These are phyloP conservation scores for Plagodis dolabraria DNA, from an alignment of 2,888 invertebrate species.

Conservation along the genomic window DNA sequence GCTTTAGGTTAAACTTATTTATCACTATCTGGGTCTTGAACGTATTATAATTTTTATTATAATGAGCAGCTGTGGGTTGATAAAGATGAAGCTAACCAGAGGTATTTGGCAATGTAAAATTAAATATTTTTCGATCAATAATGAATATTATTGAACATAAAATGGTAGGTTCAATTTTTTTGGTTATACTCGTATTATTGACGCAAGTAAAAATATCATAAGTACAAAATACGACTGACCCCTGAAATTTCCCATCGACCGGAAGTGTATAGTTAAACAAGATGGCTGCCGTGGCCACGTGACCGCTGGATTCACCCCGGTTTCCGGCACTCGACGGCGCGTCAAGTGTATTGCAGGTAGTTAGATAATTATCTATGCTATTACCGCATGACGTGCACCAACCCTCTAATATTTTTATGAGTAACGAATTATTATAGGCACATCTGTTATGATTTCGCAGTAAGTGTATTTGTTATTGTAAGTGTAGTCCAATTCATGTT, in stretches of 20 bases:
- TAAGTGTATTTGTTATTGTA: constrained; percentile 14
- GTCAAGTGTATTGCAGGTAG: constrained; percentile 79
- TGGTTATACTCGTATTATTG: too few species aligned
- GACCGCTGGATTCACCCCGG: constrained; percentile 79
- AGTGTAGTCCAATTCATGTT: constrained; percentile 7
- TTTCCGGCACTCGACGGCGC: constrained; percentile 78
- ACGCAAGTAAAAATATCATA: too few species aligned
- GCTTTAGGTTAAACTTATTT: too few species aligned
- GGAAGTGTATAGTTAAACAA: constrained; percentile 80
- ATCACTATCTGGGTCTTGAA: too few species aligned
- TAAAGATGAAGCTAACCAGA: too few species aligned
- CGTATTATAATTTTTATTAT: too few species aligned
- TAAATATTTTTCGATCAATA: too few species aligned
- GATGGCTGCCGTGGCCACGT: constrained; percentile 78
- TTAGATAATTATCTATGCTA: constrained; percentile 72
- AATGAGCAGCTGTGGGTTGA: too few species aligned
- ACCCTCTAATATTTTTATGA: constrained; percentile 60
- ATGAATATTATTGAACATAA: too few species aligned
- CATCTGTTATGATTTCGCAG: constrained; percentile 74
- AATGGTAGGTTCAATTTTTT: too few species aligned
- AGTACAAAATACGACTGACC: constrained; percentile 34
- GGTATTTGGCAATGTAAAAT: too few species aligned
- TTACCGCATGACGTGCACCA: constrained; percentile 44
- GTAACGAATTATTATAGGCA: constrained; percentile 55
- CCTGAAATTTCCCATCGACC: constrained; percentile 62